These are phyloP conservation scores for Eupristina koningsbergeri DNA, from an alignment of 1,140 invertebrate genomes.

Conservation along the genomic window DNA sequence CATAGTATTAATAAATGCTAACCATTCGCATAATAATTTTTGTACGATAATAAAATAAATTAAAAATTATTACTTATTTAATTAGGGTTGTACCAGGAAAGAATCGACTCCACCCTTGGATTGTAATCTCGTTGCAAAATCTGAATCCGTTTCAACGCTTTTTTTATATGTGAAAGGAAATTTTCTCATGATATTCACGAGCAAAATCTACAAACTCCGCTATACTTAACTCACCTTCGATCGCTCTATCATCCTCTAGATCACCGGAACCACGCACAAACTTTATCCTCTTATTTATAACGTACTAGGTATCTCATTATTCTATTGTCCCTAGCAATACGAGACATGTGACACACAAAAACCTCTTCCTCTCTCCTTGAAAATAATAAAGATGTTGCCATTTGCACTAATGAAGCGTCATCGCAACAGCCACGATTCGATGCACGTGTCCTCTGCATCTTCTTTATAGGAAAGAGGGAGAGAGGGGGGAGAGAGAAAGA, in stretches of 20 bases:
- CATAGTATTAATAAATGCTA: no score
- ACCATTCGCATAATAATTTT: no score
- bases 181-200: background rate
- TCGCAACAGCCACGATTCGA: constrained; percentile 29
- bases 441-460: background rate
- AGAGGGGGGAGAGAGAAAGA: background rate
- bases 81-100: background rate
- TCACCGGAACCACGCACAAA: background rate
- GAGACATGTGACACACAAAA: constrained; percentile 31
- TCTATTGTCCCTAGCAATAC: constrained; percentile 20
- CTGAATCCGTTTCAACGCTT: background rate
- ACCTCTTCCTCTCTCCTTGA: background rate
- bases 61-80: background rate
- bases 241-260: constrained; percentile 21
- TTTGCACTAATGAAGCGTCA: constrained; percentile 31
- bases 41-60: no score
- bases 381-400: constrained; percentile 29
- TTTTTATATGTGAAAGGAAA: background rate
- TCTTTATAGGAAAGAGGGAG: background rate
- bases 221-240: background rate
- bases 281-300: constrained; percentile 10
- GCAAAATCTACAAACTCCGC: background rate
- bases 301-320: background rate
- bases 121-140: background rate
- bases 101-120: background rate